Percentiles rank a stretch among this genome's conserved stretches.
These are phyloP conservation scores for Perdita meconis DNA, from an alignment of 2,888 invertebrate genomes.

Conservation along the genomic window DNA sequence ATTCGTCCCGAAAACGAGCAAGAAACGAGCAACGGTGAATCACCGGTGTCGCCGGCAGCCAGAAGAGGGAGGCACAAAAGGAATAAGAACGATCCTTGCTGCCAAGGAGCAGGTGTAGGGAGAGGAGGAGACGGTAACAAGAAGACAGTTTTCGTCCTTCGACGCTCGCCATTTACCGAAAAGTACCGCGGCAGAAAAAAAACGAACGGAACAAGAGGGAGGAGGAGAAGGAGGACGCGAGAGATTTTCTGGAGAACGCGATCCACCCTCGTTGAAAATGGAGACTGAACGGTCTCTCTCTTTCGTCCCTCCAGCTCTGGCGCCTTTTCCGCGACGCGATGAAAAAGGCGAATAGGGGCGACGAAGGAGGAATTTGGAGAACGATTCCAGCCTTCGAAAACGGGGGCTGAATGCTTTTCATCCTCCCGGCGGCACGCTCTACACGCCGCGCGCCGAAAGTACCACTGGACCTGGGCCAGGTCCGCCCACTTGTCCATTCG, in stretches of 20 bases:
- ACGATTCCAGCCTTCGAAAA: constrained; percentile 63
- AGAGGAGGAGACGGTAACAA: too few relatives aligned
- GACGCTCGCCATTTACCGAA: constrained; percentile 9
- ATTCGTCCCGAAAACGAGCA: background rate
- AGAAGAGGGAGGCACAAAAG: background rate
- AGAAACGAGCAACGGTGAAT: constrained; percentile 32
- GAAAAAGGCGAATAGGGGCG: constrained; percentile 41
- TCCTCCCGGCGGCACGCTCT: constrained; percentile 68
- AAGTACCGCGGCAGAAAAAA: background rate
- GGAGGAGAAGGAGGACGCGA: background rate
- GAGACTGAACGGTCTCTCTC: constrained; percentile 64
- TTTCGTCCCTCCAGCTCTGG: constrained; percentile 62
- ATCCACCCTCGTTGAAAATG: constrained; percentile 22
- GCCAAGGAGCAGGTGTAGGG: too few relatives aligned
- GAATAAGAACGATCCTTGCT: constrained; percentile 4
- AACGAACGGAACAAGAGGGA: background rate
- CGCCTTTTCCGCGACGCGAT: constrained; percentile 37
- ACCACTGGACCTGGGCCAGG: constrained; percentile 79
- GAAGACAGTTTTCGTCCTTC: constrained; percentile 21
- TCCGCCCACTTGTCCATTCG: constrained; percentile 80
- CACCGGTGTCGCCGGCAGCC: background rate
- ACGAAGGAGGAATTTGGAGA: constrained; percentile 54
- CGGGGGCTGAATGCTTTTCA: constrained; percentile 75
- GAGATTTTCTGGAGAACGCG: constrained; percentile 14
- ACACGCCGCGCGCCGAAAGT: constrained; percentile 74